These are phyloP conservation scores for Oedothorax gibbosus DNA, from an alignment of 1,140 invertebrate species.

Conservation along the genomic window DNA sequence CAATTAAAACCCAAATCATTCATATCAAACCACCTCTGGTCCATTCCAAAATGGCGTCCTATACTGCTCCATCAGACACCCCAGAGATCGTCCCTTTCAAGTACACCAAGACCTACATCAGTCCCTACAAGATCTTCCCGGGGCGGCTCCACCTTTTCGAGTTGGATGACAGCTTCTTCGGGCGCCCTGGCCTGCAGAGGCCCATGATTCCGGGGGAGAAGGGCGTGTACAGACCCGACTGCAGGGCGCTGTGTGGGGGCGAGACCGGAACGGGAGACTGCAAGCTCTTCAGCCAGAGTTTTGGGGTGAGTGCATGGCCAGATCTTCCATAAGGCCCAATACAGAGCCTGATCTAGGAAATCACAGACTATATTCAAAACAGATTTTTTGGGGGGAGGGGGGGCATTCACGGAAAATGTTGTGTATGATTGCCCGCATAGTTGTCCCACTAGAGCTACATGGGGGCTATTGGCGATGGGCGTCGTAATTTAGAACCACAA, in stretches of 20 bases:
- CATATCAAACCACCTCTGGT: not conserved
- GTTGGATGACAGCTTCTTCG: conserved; percentile 41
- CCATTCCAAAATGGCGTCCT: not conserved
- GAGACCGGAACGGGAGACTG: conserved; percentile 45
- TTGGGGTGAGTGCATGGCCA: conserved; percentile 32
- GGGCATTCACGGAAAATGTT: too few species aligned
- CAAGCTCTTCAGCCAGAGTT: conserved; percentile 53
- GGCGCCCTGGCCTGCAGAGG: conserved; percentile 1
- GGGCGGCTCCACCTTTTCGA: conserved; percentile 40
- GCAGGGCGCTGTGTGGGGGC: conserved; percentile 31
- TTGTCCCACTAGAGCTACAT: too few species aligned
- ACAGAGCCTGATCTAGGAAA: too few species aligned
- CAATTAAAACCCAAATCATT: too few species aligned
- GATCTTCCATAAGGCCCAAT: too few species aligned
- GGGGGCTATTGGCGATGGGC: too few species aligned
- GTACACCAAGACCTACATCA: conserved; percentile 39
- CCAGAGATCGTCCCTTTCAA: conserved; percentile 45
- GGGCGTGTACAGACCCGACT: conserved; percentile 19
- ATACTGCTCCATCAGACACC: not conserved
- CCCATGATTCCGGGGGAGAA: conserved; percentile 9
- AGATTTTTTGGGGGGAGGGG: too few species aligned
- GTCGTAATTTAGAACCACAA: too few species aligned
- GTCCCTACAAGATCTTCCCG: conserved; percentile 44
- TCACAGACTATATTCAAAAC: too few species aligned
- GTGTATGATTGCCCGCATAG: too few species aligned